Percentiles rank a stretch among this genome's conserved stretches.
These are phyloP conservation scores for Etheostoma perlongum DNA, from an alignment of 2,797 vertebrate species.

Conservation along the genomic window DNA sequence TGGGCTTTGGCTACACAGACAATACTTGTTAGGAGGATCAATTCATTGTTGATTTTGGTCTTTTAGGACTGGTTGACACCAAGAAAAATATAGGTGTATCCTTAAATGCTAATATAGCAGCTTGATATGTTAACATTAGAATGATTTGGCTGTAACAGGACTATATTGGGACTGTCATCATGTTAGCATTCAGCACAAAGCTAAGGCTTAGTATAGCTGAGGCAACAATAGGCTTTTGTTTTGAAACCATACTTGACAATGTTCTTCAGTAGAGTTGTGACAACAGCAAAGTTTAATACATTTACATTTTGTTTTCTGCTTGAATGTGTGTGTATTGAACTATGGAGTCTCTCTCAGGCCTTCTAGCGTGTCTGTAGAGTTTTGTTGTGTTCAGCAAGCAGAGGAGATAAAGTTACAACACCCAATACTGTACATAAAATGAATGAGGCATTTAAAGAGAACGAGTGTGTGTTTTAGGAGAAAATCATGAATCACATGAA, in stretches of 20 bases:
- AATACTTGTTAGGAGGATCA: no score
- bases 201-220: not conserved
- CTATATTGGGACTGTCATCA: not conserved
- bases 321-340: not conserved
- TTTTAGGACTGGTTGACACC: no score
- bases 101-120: constrained; percentile 3
- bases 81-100: not conserved
- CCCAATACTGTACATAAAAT: constrained; percentile 4
- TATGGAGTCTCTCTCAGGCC: constrained; percentile 8
- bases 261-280: not conserved
- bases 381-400: constrained; percentile 18
- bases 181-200: not conserved
- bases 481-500: not conserved
- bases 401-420: constrained; percentile 10
- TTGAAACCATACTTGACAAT: not conserved
- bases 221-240: not conserved
- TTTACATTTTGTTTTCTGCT: not conserved
- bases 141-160: not conserved
- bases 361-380: not conserved
- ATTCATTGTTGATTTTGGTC: no score
- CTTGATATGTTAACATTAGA: not conserved
- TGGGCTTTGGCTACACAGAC: not conserved
- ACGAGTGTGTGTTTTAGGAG: not conserved
- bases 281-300: not conserved
- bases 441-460: not conserved